These are phyloP conservation scores for Sebastes aleutianus DNA, from an alignment of 2,797 vertebrate genomes.

Conservation along the genomic window DNA sequence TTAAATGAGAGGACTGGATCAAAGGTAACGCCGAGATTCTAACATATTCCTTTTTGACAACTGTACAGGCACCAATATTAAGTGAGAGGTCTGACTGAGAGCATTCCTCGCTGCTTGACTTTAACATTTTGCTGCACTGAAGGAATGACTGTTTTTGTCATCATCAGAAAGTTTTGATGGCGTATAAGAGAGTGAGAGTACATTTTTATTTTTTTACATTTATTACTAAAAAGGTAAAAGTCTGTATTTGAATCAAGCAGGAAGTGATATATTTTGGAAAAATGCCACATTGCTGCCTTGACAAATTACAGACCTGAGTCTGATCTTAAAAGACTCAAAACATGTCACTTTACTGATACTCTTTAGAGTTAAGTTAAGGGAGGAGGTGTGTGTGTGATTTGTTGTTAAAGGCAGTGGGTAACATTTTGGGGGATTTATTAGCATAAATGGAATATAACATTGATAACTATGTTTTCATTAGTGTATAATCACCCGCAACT, in stretches of 20 bases:
- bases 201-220: not conserved
- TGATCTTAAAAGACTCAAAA: slow-evolving; percentile 3
- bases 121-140: not conserved
- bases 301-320: not conserved
- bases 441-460: too few relatives aligned
- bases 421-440: too few relatives aligned
- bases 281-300: not conserved
- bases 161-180: not conserved
- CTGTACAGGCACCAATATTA: slow-evolving; percentile 2
- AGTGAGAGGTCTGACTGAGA: not conserved
- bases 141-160: not conserved
- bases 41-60: slow-evolving; percentile 23
- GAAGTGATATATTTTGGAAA: not conserved
- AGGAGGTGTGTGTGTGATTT: not conserved
- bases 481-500: too few relatives aligned
- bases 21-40: slow-evolving; percentile 22
- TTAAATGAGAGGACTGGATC: slow-evolving; percentile 41
- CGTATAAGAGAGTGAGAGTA: not conserved
- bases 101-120: slow-evolving; percentile 1
- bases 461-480: too few relatives aligned
- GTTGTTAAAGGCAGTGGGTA: not conserved
- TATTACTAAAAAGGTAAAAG: not conserved
- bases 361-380: not conserved
- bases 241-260: not conserved
- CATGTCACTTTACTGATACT: not conserved